Percentiles rank a stretch among this genome's conserved stretches.
phyloP scores from a whole-genome alignment of 2,113 vertebrate species.

The Chelonoidis abingdonii region DNA sequence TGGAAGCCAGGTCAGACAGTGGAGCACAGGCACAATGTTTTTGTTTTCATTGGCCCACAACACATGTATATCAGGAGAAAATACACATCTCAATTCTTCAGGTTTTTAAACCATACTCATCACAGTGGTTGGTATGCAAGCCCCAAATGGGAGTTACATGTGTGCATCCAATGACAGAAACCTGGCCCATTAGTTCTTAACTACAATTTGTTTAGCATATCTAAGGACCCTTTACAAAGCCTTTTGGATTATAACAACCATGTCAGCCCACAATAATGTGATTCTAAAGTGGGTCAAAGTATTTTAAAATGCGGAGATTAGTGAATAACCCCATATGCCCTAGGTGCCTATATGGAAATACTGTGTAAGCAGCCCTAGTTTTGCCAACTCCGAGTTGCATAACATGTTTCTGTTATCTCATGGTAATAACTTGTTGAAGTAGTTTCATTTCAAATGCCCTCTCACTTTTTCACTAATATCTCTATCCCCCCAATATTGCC shows the following conservation, averaged over 20 bases:
- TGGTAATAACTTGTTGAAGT: background rate
- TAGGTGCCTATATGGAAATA: background rate
- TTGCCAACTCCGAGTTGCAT: background rate
- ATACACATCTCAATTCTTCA: background rate
- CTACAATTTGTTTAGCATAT: background rate
- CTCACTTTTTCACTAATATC: background rate
- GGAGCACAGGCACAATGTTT: background rate
- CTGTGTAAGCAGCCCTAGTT: background rate
- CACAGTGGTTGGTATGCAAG: background rate
- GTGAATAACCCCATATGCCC: background rate
- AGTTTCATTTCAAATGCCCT: background rate
- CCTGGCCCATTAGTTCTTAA: background rate
- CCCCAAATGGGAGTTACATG: background rate
- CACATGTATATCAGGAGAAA: background rate
- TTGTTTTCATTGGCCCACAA: background rate
- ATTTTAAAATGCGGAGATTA: background rate
- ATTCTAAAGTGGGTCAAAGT: background rate
- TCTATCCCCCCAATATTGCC: background rate
- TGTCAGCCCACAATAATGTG: background rate
- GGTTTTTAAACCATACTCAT: background rate
- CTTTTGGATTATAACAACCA: background rate
- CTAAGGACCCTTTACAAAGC: background rate
- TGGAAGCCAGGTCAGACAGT: background rate
- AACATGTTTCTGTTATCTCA: fast-evolving
- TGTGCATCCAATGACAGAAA: background rate